A percentile compares a stretch with the other conserved stretches of the same genome.
Evolutionary conservation across 2,113 vertebrate genomes (phyloP).

Genomic region (Scartelaos histophorus): DNA sequence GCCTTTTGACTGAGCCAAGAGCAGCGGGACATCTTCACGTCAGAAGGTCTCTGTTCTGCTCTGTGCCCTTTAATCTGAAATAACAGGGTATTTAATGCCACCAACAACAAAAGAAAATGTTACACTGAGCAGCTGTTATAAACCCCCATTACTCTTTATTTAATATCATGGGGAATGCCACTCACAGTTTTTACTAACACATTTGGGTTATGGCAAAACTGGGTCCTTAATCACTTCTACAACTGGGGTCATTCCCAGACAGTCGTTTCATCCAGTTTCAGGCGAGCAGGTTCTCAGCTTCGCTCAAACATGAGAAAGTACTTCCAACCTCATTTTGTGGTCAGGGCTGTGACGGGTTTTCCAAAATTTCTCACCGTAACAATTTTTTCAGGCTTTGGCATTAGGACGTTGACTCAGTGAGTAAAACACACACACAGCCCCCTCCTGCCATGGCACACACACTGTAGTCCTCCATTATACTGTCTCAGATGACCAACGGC

Average conservation of each 20-base stretch:
- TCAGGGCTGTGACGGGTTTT: slow-evolving; percentile 50
- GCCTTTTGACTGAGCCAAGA: slow-evolving; percentile 35
- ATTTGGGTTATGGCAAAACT: slow-evolving; percentile 60
- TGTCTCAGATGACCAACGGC: neutral
- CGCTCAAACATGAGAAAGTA: slow-evolving; percentile 54
- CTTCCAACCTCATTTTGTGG: slow-evolving; percentile 50
- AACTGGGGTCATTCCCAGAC: slow-evolving; percentile 66
- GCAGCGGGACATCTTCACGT: slow-evolving; percentile 47
- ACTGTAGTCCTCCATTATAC: neutral
- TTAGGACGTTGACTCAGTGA: slow-evolving; percentile 33
- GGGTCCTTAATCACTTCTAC: slow-evolving; percentile 65
- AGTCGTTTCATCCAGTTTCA: slow-evolving; percentile 66
- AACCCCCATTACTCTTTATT: slow-evolving; percentile 46
- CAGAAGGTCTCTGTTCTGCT: slow-evolving; percentile 33
- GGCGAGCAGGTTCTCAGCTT: slow-evolving; percentile 37
- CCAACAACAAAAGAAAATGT: slow-evolving; percentile 6
- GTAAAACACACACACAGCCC: slow-evolving; percentile 1
- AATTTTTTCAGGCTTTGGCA: slow-evolving; percentile 60
- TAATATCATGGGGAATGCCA: slow-evolving; percentile 47
- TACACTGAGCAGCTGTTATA: slow-evolving; percentile 39
- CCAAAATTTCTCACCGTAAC: slow-evolving; percentile 57
- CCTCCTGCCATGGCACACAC: neutral
- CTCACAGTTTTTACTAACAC: slow-evolving; percentile 55
- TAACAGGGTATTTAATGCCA: slow-evolving; percentile 16
- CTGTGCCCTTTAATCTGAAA: slow-evolving; percentile 8